Conservation (phyloP, 2,797 vertebrate genomes). For the Chaetodon trifasciatus region DNA sequence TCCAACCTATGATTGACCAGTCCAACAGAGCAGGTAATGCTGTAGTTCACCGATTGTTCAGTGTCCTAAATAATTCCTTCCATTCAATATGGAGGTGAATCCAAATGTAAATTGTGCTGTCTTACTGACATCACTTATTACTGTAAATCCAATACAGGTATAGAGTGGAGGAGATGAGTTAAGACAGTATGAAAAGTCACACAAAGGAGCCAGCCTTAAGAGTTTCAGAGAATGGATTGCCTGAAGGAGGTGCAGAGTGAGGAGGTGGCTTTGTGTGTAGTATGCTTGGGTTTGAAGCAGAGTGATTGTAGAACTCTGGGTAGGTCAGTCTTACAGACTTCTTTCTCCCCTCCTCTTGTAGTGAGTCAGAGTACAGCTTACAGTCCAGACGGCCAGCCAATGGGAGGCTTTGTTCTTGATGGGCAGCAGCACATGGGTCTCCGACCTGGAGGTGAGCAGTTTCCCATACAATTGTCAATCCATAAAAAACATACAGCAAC, state of each 20-base stretch:
- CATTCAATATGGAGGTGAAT: background rate
- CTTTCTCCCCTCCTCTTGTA: conserved; percentile 74
- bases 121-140: background rate
- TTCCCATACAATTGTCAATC: background rate
- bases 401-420: conserved; percentile 96
- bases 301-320: background rate
- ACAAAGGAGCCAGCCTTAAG: background rate
- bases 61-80: background rate
- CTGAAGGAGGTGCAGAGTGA: background rate
- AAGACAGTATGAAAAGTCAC: background rate
- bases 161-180: background rate
- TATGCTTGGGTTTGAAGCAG: background rate
- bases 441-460: conserved; percentile 91
- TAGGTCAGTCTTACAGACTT: background rate
- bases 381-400: conserved; percentile 97
- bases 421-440: conserved; percentile 98
- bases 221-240: background rate
- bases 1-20: conserved; percentile 99
- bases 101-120: background rate
- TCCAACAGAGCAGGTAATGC: conserved; percentile 97
- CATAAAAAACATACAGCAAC: background rate
- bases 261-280: background rate
- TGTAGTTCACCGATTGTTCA: background rate
- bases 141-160: background rate
- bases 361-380: conserved; percentile 96